A percentile compares a stretch with the other conserved stretches of the same genome.
phyloP scores from a whole-genome alignment of 2,113 vertebrate genomes.

The Psammodynastes pulverulentus region DNA sequence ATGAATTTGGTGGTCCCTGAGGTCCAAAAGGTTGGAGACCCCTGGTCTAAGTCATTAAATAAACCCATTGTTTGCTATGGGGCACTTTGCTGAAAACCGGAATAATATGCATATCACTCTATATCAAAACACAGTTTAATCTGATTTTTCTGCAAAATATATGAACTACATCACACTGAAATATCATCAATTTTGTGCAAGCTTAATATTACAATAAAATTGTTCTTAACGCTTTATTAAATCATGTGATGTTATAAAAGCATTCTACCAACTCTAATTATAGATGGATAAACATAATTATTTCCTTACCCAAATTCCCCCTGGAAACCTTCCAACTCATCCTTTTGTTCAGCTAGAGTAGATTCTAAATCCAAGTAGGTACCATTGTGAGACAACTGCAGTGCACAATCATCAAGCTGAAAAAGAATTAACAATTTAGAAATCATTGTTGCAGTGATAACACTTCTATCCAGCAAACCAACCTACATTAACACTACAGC shows the following conservation, averaged over 20 bases:
- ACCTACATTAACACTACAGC: neutral
- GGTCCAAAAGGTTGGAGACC: no score
- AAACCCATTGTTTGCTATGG: neutral
- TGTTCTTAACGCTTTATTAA: neutral
- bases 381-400: constrained; percentile 93
- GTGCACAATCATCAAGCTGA: constrained; percentile 93
- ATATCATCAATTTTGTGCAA: neutral
- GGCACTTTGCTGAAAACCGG: neutral
- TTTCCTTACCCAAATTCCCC: constrained; percentile 90
- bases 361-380: constrained; percentile 96
- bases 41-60: neutral
- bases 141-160: neutral
- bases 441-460: neutral
- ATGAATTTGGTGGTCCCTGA: no score
- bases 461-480: neutral
- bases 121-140: neutral
- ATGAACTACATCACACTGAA: neutral
- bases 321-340: constrained; percentile 94
- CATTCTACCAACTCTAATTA: neutral
- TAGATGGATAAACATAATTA: neutral
- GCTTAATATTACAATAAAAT: neutral
- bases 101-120: neutral
- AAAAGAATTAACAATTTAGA: constrained; percentile 36
- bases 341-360: constrained; percentile 88
- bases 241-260: neutral